Base-by-base conservation (phyloP, 2,797 vertebrate genomes). In the Leucoraja ocellata region DNA sequence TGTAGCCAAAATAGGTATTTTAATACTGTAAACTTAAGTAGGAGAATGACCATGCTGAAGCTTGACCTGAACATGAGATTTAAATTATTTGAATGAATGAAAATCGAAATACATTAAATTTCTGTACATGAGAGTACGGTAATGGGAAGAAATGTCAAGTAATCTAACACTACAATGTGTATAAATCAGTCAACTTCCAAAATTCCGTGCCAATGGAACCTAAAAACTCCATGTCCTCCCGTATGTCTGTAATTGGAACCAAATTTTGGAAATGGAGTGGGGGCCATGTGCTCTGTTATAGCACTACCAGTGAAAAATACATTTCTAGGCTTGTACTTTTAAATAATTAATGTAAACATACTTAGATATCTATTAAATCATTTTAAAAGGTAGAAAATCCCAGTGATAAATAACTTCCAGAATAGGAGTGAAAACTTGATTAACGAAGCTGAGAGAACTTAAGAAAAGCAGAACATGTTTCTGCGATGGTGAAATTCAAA, bases 71-170 rank as follows among this genome's bases (percentile, higher is more conserved):
- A 92, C 71, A 71, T 71, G 54, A 36, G 73, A 65, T 73, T 74
- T 91, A 73, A 65, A 91, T 73, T 91, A 91, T 91, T 74, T 91
- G 71, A 71, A 73, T n/a, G 58, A 58, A 71, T 63, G 23, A 92
- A 25, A 6, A 23, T 92, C 36, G 58, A 74, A 21, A 13, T 71
- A 63, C 11, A 86, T 86, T 28, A 23, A 25, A 25, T 25, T 78
- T 78, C 11, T 78, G 77, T 36, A 65, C 1, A n/a, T 32, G 63
- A 91, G 63, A 18, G 65, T 91, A 32, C 63, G 46, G 8, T 71
- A 25, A 28, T 73, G 25, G 68, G 73, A 71, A 92, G 68, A 65
- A 76, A 92, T 71, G 32, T 9, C 18, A 91, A 14, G 13, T 46
- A 83, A 28, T 83, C 23, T 28, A 32, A 7, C 46, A 54, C 46